Evolutionary conservation across 2,113 vertebrate genomes (phyloP).

Genomic region (Ochotona princeps): DNA sequence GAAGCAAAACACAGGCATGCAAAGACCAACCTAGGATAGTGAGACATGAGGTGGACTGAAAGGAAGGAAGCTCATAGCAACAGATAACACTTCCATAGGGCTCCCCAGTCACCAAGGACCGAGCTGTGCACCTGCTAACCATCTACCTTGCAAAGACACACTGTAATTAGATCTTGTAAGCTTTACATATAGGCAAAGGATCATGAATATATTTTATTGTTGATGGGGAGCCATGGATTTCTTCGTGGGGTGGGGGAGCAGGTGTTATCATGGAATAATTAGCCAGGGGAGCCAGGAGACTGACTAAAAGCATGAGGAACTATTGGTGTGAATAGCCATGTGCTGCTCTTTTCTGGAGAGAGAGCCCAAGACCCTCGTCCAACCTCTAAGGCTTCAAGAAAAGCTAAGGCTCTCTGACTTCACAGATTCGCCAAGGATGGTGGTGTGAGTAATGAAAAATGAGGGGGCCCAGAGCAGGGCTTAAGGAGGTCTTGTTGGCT

Average conservation of each 20-base stretch:
- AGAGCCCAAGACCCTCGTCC: background rate
- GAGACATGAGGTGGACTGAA: background rate
- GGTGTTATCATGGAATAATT: background rate
- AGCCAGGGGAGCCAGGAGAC: background rate
- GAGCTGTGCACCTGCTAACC: background rate
- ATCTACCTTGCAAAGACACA: background rate
- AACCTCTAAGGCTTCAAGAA: background rate
- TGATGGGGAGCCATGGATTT: background rate
- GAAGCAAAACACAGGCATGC: background rate
- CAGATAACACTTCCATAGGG: background rate
- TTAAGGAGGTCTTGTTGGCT: background rate
- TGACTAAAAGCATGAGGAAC: background rate
- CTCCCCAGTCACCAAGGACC: background rate
- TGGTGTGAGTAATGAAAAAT: background rate
- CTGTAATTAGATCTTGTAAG: background rate
- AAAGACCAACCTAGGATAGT: background rate
- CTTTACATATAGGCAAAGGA: background rate
- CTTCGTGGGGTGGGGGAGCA: background rate
- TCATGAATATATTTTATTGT: background rate
- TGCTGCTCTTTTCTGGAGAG: background rate
- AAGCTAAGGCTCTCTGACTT: background rate
- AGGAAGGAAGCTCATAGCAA: background rate
- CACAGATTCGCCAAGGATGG: background rate
- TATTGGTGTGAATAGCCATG: background rate
- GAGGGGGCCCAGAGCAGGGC: background rate